phyloP scores from a whole-genome alignment of 2,888 invertebrate genomes.

The Torymus texanus region DNA sequence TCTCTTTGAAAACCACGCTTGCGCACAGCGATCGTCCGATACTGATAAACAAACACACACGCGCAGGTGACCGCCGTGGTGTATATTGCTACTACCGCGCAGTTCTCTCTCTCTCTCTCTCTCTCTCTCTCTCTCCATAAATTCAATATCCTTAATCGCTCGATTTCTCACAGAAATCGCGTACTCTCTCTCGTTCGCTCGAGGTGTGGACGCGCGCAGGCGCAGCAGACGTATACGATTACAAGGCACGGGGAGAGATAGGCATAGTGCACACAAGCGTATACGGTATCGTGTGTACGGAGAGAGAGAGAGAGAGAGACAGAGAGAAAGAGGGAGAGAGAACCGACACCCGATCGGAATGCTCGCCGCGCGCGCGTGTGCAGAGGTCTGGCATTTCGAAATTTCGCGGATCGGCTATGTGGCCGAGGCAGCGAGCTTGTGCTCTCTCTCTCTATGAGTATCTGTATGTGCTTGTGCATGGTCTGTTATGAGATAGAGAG shows the following conservation, averaged over 20 bases:
- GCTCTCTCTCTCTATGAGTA: not conserved
- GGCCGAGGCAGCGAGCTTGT: not conserved
- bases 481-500: not conserved
- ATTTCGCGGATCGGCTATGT: conserved; percentile 37
- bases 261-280: not conserved
- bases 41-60: not conserved
- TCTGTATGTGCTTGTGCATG: not conserved
- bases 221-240: conserved; percentile 20
- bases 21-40: not conserved
- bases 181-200: not conserved
- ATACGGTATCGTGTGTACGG: conserved; percentile 19
- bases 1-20: no score
- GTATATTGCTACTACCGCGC: no score
- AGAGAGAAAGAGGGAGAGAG: not conserved
- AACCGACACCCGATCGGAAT: conserved; percentile 45
- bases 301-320: no score
- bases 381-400: conserved; percentile 53
- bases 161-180: conserved; percentile 38
- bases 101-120: not conserved
- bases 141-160: conserved; percentile 27
- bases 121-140: not conserved
- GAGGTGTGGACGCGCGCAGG: no score
- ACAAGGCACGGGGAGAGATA: conserved; percentile 3
- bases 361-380: conserved; percentile 41
- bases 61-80: no score